phyloP scores from a whole-genome alignment of 2,888 invertebrate genomes.

The Cerceris rybyensis region DNA sequence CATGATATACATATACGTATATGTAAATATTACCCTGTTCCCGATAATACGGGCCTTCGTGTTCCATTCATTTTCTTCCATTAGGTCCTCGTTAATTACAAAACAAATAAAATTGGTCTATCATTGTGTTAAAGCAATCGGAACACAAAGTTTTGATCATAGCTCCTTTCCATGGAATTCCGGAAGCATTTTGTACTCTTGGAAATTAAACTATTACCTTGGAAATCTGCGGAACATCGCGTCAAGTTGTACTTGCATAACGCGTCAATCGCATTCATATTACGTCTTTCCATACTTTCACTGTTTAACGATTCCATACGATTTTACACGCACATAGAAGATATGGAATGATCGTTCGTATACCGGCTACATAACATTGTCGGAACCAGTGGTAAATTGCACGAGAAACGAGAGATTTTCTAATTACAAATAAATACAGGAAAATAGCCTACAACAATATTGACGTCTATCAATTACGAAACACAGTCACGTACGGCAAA shows the following conservation, averaged over 20 bases:
- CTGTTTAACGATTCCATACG: background rate
- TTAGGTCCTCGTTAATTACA: constrained; percentile 7
- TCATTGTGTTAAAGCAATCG: background rate
- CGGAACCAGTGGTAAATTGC: background rate
- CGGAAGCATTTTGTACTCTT: constrained; percentile 39
- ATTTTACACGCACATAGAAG: background rate
- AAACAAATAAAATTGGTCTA: constrained; percentile 25
- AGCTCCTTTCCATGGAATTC: background rate
- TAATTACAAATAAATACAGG: background rate
- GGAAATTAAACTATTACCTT: constrained; percentile 14
- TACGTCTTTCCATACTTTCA: too few species aligned
- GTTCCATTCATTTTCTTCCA: constrained; percentile 12
- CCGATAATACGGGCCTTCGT: constrained; percentile 33
- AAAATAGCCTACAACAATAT: too few species aligned
- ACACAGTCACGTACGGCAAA: too few species aligned
- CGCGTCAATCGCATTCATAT: too few species aligned
- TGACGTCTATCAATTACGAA: background rate
- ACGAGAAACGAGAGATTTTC: background rate
- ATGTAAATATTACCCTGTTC: constrained; percentile 52
- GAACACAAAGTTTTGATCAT: constrained; percentile 18
- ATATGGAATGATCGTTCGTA: constrained; percentile 1
- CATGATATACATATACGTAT: constrained; percentile 35
- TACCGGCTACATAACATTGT: background rate
- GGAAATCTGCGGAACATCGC: constrained; percentile 3
- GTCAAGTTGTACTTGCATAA: background rate